Evolutionary conservation across 2,113 vertebrate species (phyloP), one percentile per base, ranked within the genome.

Genomic region (Xiphophorus maculatus): DNA sequence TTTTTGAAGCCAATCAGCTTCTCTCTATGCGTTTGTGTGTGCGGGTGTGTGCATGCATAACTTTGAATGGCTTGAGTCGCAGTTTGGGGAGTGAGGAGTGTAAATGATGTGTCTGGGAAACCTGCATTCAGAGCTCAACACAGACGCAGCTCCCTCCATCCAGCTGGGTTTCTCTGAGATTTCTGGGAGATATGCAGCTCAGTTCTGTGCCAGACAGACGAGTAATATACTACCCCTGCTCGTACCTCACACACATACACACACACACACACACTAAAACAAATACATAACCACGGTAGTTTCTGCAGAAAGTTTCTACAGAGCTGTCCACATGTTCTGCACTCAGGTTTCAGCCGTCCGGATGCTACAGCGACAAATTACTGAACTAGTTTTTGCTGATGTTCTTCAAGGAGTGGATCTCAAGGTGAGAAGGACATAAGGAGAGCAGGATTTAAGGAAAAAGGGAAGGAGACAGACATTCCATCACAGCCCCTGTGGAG

Each of bases 21-120:
- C 40, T 64, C 37, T 22, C 40, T 1, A 4, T 85, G 51, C 3
- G 33, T 8, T 40, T 6, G 48, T 22, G 44, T 22, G 48, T 54
- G 54, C 9, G 48, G 0, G 13, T 83, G 73, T 73, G 22, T 83
- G 82, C 60, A 69, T 48, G 48, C 72, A 58, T 58, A n/a, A n/a
- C 51, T 58, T 58, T 25, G 51, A 58, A n/a, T 58, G 51, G 51
- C 51, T 58, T 58, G 33, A 71, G 48, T 79, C 62, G 73, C 22
- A 77, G 35, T 84, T 87, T 82, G 84, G 80, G 87, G 79, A 78
- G 77, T 73, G 32, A 74, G 69, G 72, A 79, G 84, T 84, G 85
- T 83, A 87, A 90, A 86, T 89, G 75, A 90, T 90, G 79, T 87
- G 84, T 86, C 86, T 91, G 81, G 83, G 81, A 93, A 89, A 91